Evolutionary conservation across 1,140 invertebrate genomes (phyloP), one percentile per base, ranked within the genome.

Genomic region (Drosophila ironensis): DNA sequence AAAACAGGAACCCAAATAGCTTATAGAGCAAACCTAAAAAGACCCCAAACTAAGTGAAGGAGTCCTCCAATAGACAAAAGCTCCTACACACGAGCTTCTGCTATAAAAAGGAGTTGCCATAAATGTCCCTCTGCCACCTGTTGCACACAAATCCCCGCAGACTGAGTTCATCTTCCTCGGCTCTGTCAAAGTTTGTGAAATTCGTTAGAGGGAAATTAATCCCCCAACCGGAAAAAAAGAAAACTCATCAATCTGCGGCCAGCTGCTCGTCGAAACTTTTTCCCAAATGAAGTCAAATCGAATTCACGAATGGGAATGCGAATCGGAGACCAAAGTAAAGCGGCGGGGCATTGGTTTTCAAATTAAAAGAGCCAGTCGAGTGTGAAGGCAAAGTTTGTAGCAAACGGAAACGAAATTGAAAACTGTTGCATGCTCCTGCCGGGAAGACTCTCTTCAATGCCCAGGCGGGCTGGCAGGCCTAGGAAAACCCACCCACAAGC

Each of bases 351-450:
- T 73, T 61, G 73, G 52, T 66, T 82, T 84, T 66, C 73, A 84
- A 82, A 82, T 82, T 84, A 82, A 84, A 73, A 73, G 69, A 70
- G 12, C 24, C 78, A 84, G 50, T 40, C 69, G 54, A 77, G 69
- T 78, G 78, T 67, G 35, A 57, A 70, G 54, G 24, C 24, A 84
- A 73, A 78, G 35, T 75, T 77, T 66, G 53, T 24, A 16, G 44
- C 57, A 53, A 63, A 54, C 46, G n/a, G 46, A 75, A 68, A 46
- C 24, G 48, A 59, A 63, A 72, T 52, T 59, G 63, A 59, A 84
- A 82, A 82, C 78, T 82, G 78, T 82, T 82, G 78, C 78, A 82
- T 82, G 47, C 53, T 70, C 63, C 35, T 24, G 41, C n/a, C n/a
- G n/a, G n/a, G n/a, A n/a, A n/a, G n/a, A n/a, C n/a, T n/a, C n/a